Evolutionary conservation across 2,888 invertebrate species (phyloP).

Genomic region (Trissolcus japonicus): DNA sequence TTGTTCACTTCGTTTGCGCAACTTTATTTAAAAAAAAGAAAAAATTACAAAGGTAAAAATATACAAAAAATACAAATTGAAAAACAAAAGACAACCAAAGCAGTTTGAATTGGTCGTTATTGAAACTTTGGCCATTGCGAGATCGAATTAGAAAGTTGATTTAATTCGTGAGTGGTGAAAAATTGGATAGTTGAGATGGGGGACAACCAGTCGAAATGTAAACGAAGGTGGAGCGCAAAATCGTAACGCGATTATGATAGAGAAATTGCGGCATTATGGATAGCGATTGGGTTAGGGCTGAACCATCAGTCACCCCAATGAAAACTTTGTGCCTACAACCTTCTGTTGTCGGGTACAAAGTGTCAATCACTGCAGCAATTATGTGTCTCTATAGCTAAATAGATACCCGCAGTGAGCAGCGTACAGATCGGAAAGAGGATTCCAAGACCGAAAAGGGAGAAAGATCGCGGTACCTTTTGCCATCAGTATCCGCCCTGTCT

Average conservation of each 20-base stretch:
- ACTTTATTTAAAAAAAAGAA: neutral
- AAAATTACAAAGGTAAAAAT: no score
- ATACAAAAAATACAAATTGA: no score
- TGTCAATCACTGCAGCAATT: slow-evolving; percentile 70
- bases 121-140: no score
- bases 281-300: slow-evolving; percentile 73
- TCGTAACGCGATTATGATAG: slow-evolving; percentile 72
- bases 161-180: no score
- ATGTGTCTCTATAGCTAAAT: slow-evolving; percentile 49
- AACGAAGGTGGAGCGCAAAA: slow-evolving; percentile 60
- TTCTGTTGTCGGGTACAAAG: slow-evolving; percentile 70
- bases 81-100: no score
- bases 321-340: slow-evolving; percentile 62
- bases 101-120: no score
- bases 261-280: slow-evolving; percentile 76
- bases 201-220: slow-evolving; percentile 22
- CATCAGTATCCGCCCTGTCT: slow-evolving; percentile 40
- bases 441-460: slow-evolving; percentile 13
- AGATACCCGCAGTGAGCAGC: slow-evolving; percentile 52
- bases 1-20: neutral
- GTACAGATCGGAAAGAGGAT: slow-evolving; percentile 35
- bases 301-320: slow-evolving; percentile 62
- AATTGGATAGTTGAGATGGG: no score
- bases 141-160: no score
- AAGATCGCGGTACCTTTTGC: slow-evolving; percentile 10